phyloP scores from a whole-genome alignment of 2,888 invertebrate species.

The Sminthurides aquaticus region DNA sequence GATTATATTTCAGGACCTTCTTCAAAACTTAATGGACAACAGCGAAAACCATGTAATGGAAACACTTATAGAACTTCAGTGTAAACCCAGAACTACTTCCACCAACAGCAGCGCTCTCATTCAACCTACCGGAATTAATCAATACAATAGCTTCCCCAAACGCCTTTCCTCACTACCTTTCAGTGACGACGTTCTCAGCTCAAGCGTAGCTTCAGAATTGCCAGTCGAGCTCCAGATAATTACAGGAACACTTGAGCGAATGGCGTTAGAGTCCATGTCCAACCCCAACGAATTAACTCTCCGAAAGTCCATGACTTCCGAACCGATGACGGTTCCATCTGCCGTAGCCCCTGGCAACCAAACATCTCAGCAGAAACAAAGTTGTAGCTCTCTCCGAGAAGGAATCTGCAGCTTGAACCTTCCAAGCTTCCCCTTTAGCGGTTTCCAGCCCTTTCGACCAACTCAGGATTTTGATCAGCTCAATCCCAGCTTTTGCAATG shows the following conservation, averaged over 20 bases:
- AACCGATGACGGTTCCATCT: not conserved
- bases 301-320: not conserved
- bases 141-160: not conserved
- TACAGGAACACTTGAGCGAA: not conserved
- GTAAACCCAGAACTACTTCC: not conserved
- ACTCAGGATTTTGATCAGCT: not conserved
- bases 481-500: not conserved
- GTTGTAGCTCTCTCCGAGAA: not conserved
- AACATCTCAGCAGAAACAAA: not conserved
- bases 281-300: too few species aligned
- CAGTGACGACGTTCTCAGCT: not conserved
- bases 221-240: not conserved
- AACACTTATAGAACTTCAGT: not conserved
- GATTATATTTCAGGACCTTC: too few species aligned
- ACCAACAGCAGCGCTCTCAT: not conserved
- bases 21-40: not conserved
- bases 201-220: not conserved
- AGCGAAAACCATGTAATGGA: not conserved
- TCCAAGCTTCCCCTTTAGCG: not conserved
- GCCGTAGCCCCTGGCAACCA: not conserved
- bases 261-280: not conserved
- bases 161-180: not conserved
- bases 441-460: too few species aligned
- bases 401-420: not conserved
- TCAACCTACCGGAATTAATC: not conserved